Conservation (phyloP, 2,113 vertebrate genomes). For the Naja naja region DNA sequence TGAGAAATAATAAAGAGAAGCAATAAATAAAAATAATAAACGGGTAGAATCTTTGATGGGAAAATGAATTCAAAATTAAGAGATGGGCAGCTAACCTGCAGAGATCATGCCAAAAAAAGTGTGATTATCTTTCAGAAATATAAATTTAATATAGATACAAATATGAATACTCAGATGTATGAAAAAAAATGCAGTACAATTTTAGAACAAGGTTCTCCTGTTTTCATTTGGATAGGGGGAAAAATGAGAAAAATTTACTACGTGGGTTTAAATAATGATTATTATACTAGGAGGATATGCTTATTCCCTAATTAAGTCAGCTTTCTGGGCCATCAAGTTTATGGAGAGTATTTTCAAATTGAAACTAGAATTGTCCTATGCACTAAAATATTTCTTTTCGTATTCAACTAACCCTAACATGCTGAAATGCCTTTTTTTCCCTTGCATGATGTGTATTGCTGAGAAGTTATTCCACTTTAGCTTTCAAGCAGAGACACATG, state of each 20-base stretch:
- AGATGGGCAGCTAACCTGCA: neutral
- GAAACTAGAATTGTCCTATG: constrained; percentile 21
- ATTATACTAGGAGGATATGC: neutral
- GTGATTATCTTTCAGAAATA: neutral
- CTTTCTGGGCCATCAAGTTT: neutral
- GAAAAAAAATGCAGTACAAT: neutral
- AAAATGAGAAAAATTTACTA: neutral
- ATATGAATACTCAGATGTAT: neutral
- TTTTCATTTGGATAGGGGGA: neutral
- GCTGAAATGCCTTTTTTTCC: neutral
- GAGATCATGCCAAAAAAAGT: neutral
- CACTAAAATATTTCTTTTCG: constrained; percentile 20
- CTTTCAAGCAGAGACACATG: constrained; percentile 33
- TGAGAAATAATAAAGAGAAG: neutral
- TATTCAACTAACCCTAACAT: constrained; percentile 9
- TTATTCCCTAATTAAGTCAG: neutral
- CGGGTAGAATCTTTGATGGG: neutral
- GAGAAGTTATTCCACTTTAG: constrained; percentile 23
- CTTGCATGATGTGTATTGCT: constrained; percentile 23
- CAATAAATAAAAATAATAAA: neutral
- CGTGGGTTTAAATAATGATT: neutral
- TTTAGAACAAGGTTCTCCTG: neutral
- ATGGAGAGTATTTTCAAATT: constrained; percentile 24
- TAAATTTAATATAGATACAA: neutral
- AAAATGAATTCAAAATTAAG: neutral